Evolutionary conservation across 1,140 invertebrate genomes (phyloP).

Genomic region (Drosophila serrata): DNA sequence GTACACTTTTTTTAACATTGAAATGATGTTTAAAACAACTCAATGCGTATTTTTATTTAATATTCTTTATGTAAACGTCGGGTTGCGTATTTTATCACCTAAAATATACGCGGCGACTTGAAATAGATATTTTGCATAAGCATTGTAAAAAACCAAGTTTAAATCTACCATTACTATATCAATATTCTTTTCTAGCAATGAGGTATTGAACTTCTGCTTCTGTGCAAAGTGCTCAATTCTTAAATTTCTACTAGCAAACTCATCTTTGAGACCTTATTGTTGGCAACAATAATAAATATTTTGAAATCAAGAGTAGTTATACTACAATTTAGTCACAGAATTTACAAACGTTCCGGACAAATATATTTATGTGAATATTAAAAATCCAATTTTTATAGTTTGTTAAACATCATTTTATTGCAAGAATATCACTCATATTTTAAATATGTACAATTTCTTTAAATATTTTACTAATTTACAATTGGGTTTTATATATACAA

Average conservation of each 20-base stretch:
- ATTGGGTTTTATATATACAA: conserved; percentile 18
- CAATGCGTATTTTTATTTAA: conserved; percentile 2
- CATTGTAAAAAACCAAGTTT: too few relatives aligned
- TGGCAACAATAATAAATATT: too few relatives aligned
- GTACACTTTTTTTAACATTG: conserved; percentile 35
- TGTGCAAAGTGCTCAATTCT: too few relatives aligned
- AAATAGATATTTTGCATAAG: background rate
- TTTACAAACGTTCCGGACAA: too few relatives aligned
- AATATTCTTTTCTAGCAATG: too few relatives aligned
- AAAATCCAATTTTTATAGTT: background rate
- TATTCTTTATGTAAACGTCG: background rate
- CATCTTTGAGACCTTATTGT: too few relatives aligned
- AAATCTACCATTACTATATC: too few relatives aligned
- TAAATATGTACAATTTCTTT: conserved; percentile 52
- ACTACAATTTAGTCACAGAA: too few relatives aligned
- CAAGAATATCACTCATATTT: conserved; percentile 71
- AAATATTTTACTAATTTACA: conserved; percentile 3
- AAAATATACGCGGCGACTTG: background rate
- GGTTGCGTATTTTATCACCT: background rate
- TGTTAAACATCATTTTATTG: conserved; percentile 70
- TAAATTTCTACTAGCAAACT: too few relatives aligned
- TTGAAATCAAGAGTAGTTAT: too few relatives aligned
- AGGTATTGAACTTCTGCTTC: too few relatives aligned
- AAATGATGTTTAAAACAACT: conserved; percentile 44
- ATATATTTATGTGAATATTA: too few relatives aligned